A percentile compares a stretch with the other conserved stretches of the same genome.
Conservation (phyloP, 2,888 invertebrate genomes). For the Caenorhabditis panamensis region DNA sequence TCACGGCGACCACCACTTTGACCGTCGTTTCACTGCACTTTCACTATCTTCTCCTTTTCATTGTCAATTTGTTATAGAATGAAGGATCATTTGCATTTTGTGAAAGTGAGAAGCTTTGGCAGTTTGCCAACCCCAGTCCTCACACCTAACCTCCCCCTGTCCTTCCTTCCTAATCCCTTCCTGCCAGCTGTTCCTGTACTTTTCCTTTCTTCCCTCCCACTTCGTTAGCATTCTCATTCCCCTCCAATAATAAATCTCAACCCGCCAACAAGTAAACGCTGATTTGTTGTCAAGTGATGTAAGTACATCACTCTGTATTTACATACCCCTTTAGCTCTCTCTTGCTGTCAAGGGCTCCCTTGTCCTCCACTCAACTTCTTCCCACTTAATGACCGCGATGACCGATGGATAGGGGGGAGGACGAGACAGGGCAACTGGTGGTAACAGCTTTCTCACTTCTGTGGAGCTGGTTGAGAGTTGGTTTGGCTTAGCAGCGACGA, state of each 20-base stretch:
- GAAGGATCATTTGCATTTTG: too few relatives aligned
- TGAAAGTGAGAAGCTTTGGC: too few relatives aligned
- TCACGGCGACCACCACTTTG: constrained; percentile 1
- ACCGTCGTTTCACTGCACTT: constrained; percentile 18
- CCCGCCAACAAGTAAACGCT: constrained; percentile 41
- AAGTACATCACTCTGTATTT: constrained; percentile 50
- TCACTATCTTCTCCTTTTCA: constrained; percentile 2
- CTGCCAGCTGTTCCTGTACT: not conserved
- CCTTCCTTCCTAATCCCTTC: not conserved
- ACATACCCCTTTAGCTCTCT: constrained; percentile 36
- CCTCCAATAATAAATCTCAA: not conserved
- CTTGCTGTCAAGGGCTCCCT: constrained; percentile 37
- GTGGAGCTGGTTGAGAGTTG: too few relatives aligned
- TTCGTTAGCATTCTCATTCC: constrained; percentile 42
- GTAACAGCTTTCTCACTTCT: not conserved
- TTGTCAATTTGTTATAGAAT: constrained; percentile 50
- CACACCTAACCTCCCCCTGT: not conserved
- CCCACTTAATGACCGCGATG: constrained; percentile 48
- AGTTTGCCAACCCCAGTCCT: too few relatives aligned
- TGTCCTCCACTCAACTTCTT: constrained; percentile 41
- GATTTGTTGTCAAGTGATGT: constrained; percentile 55
- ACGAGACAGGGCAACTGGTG: not conserved
- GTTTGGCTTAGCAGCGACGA: too few relatives aligned
- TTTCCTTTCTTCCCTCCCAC: constrained; percentile 17
- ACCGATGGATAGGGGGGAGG: not conserved